phyloP scores from a whole-genome alignment of 2,888 invertebrate species.

The Ryuthela nishihirai region DNA sequence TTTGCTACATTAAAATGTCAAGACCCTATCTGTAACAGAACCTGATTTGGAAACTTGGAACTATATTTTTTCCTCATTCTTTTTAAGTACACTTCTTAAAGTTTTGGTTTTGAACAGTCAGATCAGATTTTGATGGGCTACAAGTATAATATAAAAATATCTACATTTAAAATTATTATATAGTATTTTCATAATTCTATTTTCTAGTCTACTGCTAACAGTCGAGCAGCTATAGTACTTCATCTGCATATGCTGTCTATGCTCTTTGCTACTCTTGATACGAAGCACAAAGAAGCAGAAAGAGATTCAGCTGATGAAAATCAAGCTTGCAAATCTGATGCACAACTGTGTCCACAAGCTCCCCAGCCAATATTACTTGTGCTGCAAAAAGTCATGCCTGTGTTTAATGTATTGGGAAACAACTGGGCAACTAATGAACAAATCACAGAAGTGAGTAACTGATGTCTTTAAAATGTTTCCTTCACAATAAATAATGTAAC shows the following conservation, averaged over 20 bases:
- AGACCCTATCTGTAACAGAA: too few relatives aligned
- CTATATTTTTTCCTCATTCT: too few relatives aligned
- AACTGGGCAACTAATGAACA: constrained; percentile 62
- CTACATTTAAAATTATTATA: neutral
- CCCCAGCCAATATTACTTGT: constrained; percentile 34
- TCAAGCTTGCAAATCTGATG: constrained; percentile 4
- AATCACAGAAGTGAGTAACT: constrained; percentile 63
- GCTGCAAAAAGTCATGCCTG: constrained; percentile 53
- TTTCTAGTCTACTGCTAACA: constrained; percentile 59
- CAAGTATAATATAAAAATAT: neutral
- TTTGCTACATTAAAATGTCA: too few relatives aligned
- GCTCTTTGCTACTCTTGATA: constrained; percentile 61
- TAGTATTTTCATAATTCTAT: constrained; percentile 51
- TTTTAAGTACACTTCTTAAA: too few relatives aligned
- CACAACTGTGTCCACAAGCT: constrained; percentile 4
- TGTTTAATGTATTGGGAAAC: constrained; percentile 60
- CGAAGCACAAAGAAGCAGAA: constrained; percentile 47
- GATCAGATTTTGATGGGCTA: neutral
- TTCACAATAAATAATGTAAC: too few relatives aligned
- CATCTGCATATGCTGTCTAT: constrained; percentile 66
- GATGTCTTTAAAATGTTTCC: too few relatives aligned
- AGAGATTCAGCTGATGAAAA: constrained; percentile 16
- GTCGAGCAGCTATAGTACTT: constrained; percentile 58
- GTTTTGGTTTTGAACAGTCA: too few relatives aligned
- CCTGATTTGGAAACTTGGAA: too few relatives aligned